Evolutionary conservation across 2,113 vertebrate species (phyloP), one percentile per base, ranked within the genome.

Genomic region (Bothrops jararaca): DNA sequence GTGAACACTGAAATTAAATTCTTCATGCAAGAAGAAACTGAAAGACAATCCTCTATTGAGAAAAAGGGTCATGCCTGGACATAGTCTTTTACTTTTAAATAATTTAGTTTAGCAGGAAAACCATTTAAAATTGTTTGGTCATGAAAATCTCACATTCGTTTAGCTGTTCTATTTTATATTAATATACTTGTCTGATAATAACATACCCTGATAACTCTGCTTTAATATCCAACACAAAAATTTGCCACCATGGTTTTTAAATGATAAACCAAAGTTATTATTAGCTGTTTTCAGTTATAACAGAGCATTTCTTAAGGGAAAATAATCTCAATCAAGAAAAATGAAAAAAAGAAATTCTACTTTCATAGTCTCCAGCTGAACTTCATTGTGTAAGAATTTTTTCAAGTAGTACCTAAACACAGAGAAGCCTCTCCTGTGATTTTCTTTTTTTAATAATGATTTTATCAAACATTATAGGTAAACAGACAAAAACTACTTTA

Each of bases 361-460:
- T 69, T 0, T 69, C 64, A 69, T 91, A 96, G 95, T 96, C 97
- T 95, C 95, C 90, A 94, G 95, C 95, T 97, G 92, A 86, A 86
- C 1, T 57, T 91, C 22, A 54, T 26, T 95, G 64, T 97, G 92
- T 74, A 96, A 94, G 95, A 97, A 88, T 69, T n/a, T 85, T 95
- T n/a, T 94, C 94, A 96, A 94, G 86, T 69, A 94, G 60, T 85
- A 95, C 88, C 58, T 57, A 94, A 92, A 92, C 56, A 53, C 57
- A 90, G n/a, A 90, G 85, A 90, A 94, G 86, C 42, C 2, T n/a
- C 94, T 95, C 92, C 94, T 90, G 86, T 94, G 29, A 90, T 91
- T 95, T 95, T 94, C 11, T 0, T 93, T 93, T 93, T 96, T 91
- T 89, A 93, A 60, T 60, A 60, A 26, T 60, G 24, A 60, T 60